Percentiles rank a stretch among this genome's conserved stretches.
phyloP scores from a whole-genome alignment of 2,113 vertebrate genomes.

The Machaerirhynchus nigripectus region DNA sequence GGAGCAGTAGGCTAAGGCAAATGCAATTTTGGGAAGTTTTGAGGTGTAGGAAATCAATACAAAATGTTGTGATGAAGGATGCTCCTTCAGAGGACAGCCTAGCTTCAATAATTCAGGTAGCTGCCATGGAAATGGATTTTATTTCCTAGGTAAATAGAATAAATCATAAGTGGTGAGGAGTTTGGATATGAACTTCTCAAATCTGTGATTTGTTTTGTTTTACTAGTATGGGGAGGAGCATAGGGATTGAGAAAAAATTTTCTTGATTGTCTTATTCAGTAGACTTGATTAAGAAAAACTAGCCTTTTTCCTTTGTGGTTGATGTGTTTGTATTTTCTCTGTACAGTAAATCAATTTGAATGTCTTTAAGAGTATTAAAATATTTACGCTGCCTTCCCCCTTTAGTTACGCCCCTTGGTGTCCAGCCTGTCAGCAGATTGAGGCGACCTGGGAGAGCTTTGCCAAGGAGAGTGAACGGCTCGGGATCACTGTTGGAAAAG shows the following conservation, averaged over 20 bases:
- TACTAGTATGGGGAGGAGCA: neutral
- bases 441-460: conserved; percentile 81
- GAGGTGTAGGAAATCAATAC: neutral
- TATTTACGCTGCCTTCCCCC: neutral
- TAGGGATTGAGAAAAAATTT: neutral
- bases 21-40: neutral
- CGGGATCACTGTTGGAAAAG: conserved; percentile 78
- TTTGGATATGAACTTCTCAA: neutral
- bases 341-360: neutral
- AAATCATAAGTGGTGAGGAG: neutral
- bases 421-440: conserved; percentile 85
- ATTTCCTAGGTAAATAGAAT: neutral
- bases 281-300: neutral
- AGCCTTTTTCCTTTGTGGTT: neutral
- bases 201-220: neutral
- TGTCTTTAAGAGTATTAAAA: neutral
- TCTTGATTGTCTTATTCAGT: neutral
- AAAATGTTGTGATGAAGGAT: neutral
- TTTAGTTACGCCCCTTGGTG: conserved; percentile 89
- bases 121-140: neutral
- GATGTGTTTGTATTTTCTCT: neutral
- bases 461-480: conserved; percentile 73
- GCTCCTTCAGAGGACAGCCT: neutral
- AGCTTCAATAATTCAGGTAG: neutral
- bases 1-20: neutral